A percentile compares a stretch with the other conserved stretches of the same genome.
Conservation (phyloP, 2,113 vertebrate genomes). For the Rhinichthys klamathensis region DNA sequence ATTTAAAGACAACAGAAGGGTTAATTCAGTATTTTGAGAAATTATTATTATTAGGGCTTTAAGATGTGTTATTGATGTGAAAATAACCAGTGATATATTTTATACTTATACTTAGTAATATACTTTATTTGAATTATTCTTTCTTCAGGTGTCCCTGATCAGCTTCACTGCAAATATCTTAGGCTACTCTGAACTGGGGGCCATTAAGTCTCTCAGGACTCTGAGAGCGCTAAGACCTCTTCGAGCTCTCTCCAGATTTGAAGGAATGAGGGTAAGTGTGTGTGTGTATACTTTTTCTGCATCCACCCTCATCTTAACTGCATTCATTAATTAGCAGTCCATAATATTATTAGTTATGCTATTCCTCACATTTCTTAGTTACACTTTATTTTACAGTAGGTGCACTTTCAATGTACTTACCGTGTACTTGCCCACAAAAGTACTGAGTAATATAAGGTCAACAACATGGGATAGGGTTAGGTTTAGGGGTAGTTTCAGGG, state of each 20-base stretch:
- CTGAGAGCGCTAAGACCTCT: constrained; percentile 90
- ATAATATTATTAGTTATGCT: background rate
- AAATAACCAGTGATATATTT: background rate
- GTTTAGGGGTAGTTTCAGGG: too few relatives aligned
- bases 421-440: too few relatives aligned
- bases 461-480: too few relatives aligned
- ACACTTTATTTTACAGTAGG: too few relatives aligned
- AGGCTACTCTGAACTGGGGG: constrained; percentile 91
- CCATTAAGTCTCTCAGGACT: constrained; percentile 93
- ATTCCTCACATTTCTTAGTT: background rate
- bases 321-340: background rate
- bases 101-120: background rate
- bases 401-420: too few relatives aligned
- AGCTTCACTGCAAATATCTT: constrained; percentile 91
- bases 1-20: background rate
- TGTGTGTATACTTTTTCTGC: constrained; percentile 36
- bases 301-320: background rate
- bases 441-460: too few relatives aligned
- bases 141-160: constrained; percentile 87
- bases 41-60: too few relatives aligned
- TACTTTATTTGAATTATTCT: background rate
- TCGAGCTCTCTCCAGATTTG: constrained; percentile 91
- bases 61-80: background rate
- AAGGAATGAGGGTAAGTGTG: constrained; percentile 89
- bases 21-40: background rate